Percentiles rank a stretch among this genome's conserved stretches.
Conservation (phyloP, 2,797 vertebrate species). For the Sebastes wilsoni region DNA sequence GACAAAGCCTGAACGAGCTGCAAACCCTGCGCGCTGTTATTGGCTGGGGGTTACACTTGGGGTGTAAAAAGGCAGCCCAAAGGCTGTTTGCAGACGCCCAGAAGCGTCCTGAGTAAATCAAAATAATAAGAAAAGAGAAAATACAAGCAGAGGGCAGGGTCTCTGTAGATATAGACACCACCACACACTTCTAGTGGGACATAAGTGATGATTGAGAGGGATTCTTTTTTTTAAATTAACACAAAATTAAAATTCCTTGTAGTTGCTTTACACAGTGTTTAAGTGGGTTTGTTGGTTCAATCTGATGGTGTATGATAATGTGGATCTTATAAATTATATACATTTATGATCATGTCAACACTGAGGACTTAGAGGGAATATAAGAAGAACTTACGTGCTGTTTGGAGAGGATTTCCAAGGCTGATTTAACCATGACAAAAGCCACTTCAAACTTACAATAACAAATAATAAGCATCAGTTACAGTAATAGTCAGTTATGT, state of each 20-base stretch:
- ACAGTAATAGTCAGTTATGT: background rate
- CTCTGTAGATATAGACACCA: too few relatives aligned
- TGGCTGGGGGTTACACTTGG: too few relatives aligned
- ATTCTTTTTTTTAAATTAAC: background rate
- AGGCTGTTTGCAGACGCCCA: too few relatives aligned
- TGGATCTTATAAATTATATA: background rate
- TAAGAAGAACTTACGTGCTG: fast-evolving
- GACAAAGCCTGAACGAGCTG: too few relatives aligned
- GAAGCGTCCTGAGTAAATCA: too few relatives aligned
- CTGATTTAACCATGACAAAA: background rate
- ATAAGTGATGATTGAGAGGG: too few relatives aligned
- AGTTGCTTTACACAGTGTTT: background rate
- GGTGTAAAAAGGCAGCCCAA: too few relatives aligned
- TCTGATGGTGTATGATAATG: background rate
- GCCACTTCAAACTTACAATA: background rate
- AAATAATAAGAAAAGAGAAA: too few relatives aligned
- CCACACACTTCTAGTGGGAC: too few relatives aligned
- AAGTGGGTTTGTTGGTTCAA: background rate
- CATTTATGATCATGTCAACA: background rate
- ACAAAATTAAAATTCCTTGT: too few relatives aligned
- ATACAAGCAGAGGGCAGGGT: too few relatives aligned
- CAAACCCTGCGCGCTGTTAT: too few relatives aligned
- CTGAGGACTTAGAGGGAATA: background rate
- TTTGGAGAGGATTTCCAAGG: background rate
- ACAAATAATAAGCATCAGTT: background rate